Percentiles rank a stretch among this genome's conserved stretches.
These are phyloP conservation scores for Ptycholaimellus sp. DNA, from an alignment of 2,888 invertebrate species.

Conservation along the genomic window DNA sequence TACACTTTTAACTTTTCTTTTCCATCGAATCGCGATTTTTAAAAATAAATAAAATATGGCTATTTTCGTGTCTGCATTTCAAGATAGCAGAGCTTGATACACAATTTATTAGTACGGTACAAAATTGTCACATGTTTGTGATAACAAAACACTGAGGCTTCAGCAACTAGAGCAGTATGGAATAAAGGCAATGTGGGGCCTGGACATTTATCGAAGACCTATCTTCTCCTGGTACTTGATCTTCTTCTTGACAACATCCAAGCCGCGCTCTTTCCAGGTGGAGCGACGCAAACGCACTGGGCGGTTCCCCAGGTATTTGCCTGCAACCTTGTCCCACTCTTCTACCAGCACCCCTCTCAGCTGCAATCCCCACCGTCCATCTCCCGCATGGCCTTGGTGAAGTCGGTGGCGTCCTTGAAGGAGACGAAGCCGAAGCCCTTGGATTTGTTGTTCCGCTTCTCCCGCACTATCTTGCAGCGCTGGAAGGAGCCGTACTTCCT, in stretches of 20 bases:
- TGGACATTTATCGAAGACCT: slow-evolving; percentile 20
- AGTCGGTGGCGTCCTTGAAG: slow-evolving; percentile 87
- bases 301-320: slow-evolving; percentile 89
- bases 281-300: slow-evolving; percentile 93
- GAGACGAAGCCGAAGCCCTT: slow-evolving; percentile 97
- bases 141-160: no score
- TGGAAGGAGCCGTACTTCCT: slow-evolving; percentile 55
- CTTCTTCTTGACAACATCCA: slow-evolving; percentile 78
- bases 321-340: slow-evolving; percentile 35
- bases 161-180: no score
- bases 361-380: slow-evolving; percentile 92
- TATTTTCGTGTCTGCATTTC: no score
- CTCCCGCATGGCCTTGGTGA: slow-evolving; percentile 92
- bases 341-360: no score
- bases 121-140: no score
- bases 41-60: no score
- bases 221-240: slow-evolving; percentile 76
- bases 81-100: no score
- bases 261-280: slow-evolving; percentile 71
- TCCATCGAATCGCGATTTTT: no score
- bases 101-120: no score
- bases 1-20: no score
- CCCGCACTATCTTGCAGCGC: slow-evolving; percentile 61
- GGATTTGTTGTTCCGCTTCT: slow-evolving; percentile 85
- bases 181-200: no score